Conservation (phyloP, 2,113 vertebrate genomes). For the Aspidoscelis tigris region DNA sequence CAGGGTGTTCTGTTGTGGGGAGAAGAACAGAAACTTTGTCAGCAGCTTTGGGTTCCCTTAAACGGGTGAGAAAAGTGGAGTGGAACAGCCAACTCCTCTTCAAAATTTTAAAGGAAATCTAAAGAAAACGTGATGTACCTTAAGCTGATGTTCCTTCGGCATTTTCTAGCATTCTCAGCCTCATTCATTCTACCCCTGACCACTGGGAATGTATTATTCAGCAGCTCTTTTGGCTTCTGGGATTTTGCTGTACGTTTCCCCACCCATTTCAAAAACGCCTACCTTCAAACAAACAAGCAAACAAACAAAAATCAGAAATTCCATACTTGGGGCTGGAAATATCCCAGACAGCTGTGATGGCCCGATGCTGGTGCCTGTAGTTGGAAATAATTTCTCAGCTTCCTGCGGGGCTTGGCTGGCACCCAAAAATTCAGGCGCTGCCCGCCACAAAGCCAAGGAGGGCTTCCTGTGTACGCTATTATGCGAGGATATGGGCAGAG, state of each 20-base stretch:
- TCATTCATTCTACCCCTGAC: not conserved
- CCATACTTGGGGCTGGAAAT: not conserved
- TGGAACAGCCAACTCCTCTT: too few species aligned
- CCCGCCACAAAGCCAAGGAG: not conserved
- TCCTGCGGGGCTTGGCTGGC: not conserved
- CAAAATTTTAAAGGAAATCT: too few species aligned
- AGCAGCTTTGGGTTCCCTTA: too few species aligned
- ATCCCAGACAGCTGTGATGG: not conserved
- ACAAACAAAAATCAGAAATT: not conserved
- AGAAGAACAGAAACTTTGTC: too few species aligned
- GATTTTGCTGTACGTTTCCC: not conserved
- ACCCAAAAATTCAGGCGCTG: not conserved
- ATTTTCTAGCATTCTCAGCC: not conserved
- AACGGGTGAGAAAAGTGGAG: too few species aligned
- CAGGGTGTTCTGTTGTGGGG: too few species aligned
- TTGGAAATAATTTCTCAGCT: not conserved
- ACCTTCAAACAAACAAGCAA: not conserved
- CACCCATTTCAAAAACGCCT: not conserved
- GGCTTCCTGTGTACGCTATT: not conserved
- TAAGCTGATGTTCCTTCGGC: fast-evolving
- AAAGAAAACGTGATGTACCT: too few species aligned
- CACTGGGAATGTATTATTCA: not conserved
- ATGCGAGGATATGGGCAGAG: not conserved
- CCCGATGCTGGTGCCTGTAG: not conserved
- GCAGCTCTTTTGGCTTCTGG: not conserved